These are phyloP conservation scores for Vicugna pacos DNA, from an alignment of 2,113 vertebrate species.

Conservation along the genomic window DNA sequence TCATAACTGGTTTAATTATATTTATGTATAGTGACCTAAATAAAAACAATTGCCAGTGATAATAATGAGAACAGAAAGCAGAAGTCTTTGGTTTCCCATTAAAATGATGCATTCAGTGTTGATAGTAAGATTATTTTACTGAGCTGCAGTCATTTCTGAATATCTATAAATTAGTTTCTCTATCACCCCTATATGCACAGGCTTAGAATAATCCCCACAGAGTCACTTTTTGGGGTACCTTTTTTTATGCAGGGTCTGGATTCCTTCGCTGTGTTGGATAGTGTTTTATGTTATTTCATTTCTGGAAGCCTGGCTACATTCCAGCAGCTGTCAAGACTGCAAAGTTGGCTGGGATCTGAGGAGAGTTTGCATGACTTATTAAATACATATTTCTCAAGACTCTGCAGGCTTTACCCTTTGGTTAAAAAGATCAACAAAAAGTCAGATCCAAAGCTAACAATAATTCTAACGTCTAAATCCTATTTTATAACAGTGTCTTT, in stretches of 20 bases:
- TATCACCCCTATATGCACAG: not conserved
- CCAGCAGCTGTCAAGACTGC: not conserved
- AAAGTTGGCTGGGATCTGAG: not conserved
- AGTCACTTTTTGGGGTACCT: fast-evolving
- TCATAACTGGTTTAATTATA: not conserved
- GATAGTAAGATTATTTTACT: not conserved
- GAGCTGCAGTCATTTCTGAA: not conserved
- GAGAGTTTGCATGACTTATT: not conserved
- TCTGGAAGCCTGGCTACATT: not conserved
- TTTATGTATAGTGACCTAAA: not conserved
- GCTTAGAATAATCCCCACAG: not conserved
- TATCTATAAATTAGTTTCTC: not conserved
- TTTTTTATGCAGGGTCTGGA: not conserved
- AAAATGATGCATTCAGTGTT: not conserved
- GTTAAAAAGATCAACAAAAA: not conserved
- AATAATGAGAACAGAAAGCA: not conserved
- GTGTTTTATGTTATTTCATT: not conserved
- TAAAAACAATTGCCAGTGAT: not conserved
- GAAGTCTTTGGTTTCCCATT: not conserved
- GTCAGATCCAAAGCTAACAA: not conserved
- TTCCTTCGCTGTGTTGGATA: not conserved
- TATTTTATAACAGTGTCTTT: not conserved
- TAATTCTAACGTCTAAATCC: not conserved
- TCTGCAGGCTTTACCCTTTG: not conserved
- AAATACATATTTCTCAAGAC: not conserved